These are phyloP conservation scores for Physocephala rufipes DNA, from an alignment of 2,888 invertebrate species.

Conservation along the genomic window DNA sequence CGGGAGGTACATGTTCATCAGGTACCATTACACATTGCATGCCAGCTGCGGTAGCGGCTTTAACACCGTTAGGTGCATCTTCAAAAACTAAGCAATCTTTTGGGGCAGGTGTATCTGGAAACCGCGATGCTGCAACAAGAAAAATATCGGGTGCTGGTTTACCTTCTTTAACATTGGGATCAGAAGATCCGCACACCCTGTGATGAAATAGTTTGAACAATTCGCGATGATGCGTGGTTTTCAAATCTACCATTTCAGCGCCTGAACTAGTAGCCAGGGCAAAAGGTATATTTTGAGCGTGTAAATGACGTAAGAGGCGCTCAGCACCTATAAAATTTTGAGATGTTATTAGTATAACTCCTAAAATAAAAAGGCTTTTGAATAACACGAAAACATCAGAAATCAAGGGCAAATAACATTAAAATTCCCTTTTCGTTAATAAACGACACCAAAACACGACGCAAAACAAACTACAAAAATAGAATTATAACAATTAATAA, in stretches of 20 bases:
- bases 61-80: slow-evolving; percentile 90
- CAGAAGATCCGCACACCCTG: slow-evolving; percentile 79
- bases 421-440: slow-evolving; percentile 18
- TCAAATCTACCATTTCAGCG: slow-evolving; percentile 75
- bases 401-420: slow-evolving; percentile 46
- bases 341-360: slow-evolving; percentile 4
- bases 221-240: slow-evolving; percentile 73
- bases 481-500: no score
- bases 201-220: slow-evolving; percentile 78
- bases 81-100: slow-evolving; percentile 83
- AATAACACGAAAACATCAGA: slow-evolving; percentile 25
- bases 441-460: slow-evolving; percentile 17
- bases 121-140: slow-evolving; percentile 78
- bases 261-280: slow-evolving; percentile 90
- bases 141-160: slow-evolving; percentile 94
- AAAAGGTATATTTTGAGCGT: slow-evolving; percentile 79
- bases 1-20: slow-evolving; percentile 68
- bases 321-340: slow-evolving; percentile 75
- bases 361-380: background rate
- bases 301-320: slow-evolving; percentile 78
- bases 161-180: slow-evolving; percentile 84
- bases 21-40: slow-evolving; percentile 91
- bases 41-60: slow-evolving; percentile 79
- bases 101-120: slow-evolving; percentile 73
- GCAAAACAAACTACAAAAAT: no score